phyloP scores from a whole-genome alignment of 1,140 invertebrate species.

The Mesaphorura yosii region DNA sequence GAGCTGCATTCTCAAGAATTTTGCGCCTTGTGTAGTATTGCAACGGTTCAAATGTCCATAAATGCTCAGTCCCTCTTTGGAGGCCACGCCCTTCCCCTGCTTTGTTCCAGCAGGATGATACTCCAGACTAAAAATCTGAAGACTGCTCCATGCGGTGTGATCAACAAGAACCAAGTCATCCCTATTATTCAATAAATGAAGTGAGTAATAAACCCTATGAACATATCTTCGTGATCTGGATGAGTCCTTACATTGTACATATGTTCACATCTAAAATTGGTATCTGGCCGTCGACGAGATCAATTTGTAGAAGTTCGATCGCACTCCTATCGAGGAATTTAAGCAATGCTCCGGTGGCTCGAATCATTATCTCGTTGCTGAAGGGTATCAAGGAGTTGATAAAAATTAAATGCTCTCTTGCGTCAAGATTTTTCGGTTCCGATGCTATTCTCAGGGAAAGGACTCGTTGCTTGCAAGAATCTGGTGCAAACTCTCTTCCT shows the following conservation, averaged over 20 bases:
- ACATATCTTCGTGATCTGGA: not conserved
- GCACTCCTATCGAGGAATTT: constrained; percentile 60
- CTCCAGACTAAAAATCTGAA: constrained; percentile 61
- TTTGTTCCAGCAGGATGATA: constrained; percentile 67
- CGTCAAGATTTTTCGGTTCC: constrained; percentile 45
- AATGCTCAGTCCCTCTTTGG: constrained; percentile 57
- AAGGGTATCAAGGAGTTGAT: constrained; percentile 58
- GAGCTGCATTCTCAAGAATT: constrained; percentile 41
- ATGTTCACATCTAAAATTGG: constrained; percentile 48
- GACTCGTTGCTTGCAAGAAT: constrained; percentile 50
- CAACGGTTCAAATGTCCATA: constrained; percentile 60
- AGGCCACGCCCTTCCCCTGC: constrained; percentile 38
- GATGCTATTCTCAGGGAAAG: constrained; percentile 46
- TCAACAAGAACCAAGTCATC: constrained; percentile 58
- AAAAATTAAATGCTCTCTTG: constrained; percentile 49
- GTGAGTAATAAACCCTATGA: constrained; percentile 7
- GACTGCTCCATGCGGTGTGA: constrained; percentile 53
- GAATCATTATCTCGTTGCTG: constrained; percentile 49
- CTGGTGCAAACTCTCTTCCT: constrained; percentile 47
- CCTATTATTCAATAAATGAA: constrained; percentile 41
- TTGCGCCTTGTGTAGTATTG: constrained; percentile 32
- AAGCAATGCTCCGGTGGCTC: constrained; percentile 58
- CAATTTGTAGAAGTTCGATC: constrained; percentile 45
- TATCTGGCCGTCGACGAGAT: constrained; percentile 39
- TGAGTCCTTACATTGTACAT: constrained; percentile 49